Conservation (phyloP, 37 sponge, comb jelly and placozoan genomes). For the Theonella swinhoei region DNA sequence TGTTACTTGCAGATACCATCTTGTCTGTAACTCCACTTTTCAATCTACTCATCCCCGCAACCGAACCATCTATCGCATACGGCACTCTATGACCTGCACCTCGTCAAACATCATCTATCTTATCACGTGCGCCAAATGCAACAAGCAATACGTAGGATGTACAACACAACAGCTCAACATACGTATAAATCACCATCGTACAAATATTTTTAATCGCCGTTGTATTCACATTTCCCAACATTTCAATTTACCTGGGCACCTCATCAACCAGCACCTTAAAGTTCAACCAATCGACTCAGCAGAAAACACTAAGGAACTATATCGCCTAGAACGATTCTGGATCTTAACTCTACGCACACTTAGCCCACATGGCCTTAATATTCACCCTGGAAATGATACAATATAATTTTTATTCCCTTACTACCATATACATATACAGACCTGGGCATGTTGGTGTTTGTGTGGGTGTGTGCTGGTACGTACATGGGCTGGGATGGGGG, state of each 20-base stretch:
- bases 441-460: too few relatives aligned
- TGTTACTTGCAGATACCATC: slow-evolving; percentile 31
- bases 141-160: slow-evolving; percentile 35
- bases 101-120: slow-evolving; percentile 38
- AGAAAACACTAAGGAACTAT: neutral
- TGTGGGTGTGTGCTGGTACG: too few relatives aligned
- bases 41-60: slow-evolving; percentile 2
- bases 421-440: neutral
- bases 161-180: slow-evolving; percentile 24
- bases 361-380: slow-evolving; percentile 8
- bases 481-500: too few relatives aligned
- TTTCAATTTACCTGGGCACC: slow-evolving; percentile 33
- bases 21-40: neutral
- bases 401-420: neutral
- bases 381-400: neutral
- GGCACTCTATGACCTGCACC: slow-evolving; percentile 17
- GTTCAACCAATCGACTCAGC: slow-evolving; percentile 16
- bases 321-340: slow-evolving; percentile 16
- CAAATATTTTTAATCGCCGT: slow-evolving; percentile 5
- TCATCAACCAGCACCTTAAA: neutral
- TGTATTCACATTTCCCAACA: slow-evolving; percentile 5
- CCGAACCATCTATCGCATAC: neutral
- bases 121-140: slow-evolving; percentile 42
- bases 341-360: neutral
- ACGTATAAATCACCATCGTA: slow-evolving; percentile 19